phyloP scores from a whole-genome alignment of 2,797 vertebrate genomes.

The Sebastes oblongus region DNA sequence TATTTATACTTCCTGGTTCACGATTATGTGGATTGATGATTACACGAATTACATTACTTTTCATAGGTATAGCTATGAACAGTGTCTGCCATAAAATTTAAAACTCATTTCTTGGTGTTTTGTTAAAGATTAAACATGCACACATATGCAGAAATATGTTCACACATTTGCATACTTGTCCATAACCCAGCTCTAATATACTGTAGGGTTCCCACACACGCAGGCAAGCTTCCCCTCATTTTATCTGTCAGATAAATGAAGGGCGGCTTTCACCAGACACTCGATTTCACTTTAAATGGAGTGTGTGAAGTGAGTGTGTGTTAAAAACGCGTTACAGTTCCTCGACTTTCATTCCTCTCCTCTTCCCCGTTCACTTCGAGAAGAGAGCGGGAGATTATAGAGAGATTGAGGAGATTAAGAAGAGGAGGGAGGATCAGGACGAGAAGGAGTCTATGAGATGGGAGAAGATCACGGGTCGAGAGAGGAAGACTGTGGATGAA shows the following conservation, averaged over 20 bases:
- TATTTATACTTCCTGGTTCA: no score
- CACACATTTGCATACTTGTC: background rate
- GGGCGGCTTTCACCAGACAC: background rate
- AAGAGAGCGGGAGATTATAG: conserved; percentile 38
- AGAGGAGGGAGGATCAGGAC: conserved; percentile 25
- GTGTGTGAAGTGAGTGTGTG: background rate
- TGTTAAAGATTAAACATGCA: no score
- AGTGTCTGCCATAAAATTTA: no score
- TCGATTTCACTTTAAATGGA: conserved; percentile 1
- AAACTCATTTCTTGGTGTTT: no score
- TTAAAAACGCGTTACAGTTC: background rate
- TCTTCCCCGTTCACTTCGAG: conserved; percentile 14
- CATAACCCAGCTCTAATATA: background rate
- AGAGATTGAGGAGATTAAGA: conserved; percentile 40
- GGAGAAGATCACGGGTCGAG: conserved; percentile 4
- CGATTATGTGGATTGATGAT: no score
- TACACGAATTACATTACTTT: no score
- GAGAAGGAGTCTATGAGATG: background rate
- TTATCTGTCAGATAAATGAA: conserved; percentile 7
- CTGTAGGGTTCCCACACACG: background rate
- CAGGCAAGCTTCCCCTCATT: background rate
- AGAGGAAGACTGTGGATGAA: background rate
- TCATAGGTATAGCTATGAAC: no score
- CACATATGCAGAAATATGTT: background rate
- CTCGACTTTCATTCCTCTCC: conserved; percentile 17